Percentiles rank a stretch among this genome's conserved stretches.
Evolutionary conservation across 2,888 invertebrate species (phyloP).

Genomic region (Apamea crenata): DNA sequence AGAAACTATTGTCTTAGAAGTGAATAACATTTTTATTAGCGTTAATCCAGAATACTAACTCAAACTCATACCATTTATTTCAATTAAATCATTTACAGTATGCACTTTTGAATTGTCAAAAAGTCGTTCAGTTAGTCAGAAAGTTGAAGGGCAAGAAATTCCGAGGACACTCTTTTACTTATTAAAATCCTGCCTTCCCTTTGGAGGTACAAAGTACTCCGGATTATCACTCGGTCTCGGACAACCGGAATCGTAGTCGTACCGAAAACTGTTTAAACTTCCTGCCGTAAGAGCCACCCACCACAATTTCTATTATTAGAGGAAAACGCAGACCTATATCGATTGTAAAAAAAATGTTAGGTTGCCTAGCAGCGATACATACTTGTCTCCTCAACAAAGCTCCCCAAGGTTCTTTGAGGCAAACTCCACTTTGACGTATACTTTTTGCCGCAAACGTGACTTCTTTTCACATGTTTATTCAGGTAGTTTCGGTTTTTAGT

Average conservation of each 20-base stretch:
- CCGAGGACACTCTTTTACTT: neutral
- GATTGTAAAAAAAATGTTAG: constrained; percentile 52
- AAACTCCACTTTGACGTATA: constrained; percentile 8
- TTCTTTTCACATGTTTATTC: neutral
- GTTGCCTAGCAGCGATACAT: constrained; percentile 49
- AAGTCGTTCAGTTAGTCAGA: neutral
- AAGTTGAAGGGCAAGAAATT: neutral
- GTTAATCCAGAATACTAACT: neutral
- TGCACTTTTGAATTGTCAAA: neutral
- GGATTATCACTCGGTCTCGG: neutral
- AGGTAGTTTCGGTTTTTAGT: neutral
- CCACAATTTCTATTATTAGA: constrained; percentile 34
- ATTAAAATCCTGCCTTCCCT: neutral
- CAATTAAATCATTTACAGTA: neutral
- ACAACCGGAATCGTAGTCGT: too few relatives aligned
- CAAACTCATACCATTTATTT: neutral
- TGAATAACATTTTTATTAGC: neutral
- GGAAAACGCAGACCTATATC: constrained; percentile 22
- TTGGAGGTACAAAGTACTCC: neutral
- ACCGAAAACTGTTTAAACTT: neutral
- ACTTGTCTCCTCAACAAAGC: constrained; percentile 7
- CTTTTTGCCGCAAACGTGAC: neutral
- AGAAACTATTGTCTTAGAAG: neutral
- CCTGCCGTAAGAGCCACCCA: neutral
- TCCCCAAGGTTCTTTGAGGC: constrained; percentile 1